A percentile compares a stretch with the other conserved stretches of the same genome.
phyloP scores from a whole-genome alignment of 2,888 invertebrate species.

The Xestia xanthographa region DNA sequence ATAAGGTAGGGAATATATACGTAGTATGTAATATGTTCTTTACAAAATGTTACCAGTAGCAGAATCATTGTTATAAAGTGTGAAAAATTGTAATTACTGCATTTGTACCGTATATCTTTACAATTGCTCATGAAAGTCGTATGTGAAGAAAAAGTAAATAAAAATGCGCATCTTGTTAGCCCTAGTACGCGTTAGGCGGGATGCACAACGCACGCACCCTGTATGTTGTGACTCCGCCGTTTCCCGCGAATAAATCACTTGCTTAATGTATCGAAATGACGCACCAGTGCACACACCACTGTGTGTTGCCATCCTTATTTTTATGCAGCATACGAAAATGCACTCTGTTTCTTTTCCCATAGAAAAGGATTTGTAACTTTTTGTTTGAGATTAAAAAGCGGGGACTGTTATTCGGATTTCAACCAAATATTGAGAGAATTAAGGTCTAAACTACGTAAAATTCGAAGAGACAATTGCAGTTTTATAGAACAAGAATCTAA shows the following conservation, averaged over 20 bases:
- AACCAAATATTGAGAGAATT: background rate
- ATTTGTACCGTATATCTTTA: slow-evolving; percentile 22
- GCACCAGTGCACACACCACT: slow-evolving; percentile 74
- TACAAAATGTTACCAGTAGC: slow-evolving; percentile 5
- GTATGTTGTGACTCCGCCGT: slow-evolving; percentile 87
- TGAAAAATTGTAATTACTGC: slow-evolving; percentile 31
- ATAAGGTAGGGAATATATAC: background rate
- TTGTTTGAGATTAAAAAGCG: background rate
- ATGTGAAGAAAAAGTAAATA: slow-evolving; percentile 36
- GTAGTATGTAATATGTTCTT: background rate
- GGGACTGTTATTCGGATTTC: slow-evolving; percentile 8
- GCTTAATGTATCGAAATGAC: slow-evolving; percentile 89
- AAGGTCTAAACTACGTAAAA: slow-evolving; percentile 55
- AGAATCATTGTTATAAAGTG: slow-evolving; percentile 32
- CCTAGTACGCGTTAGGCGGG: slow-evolving; percentile 69
- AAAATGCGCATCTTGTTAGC: slow-evolving; percentile 66
- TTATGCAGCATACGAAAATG: slow-evolving; percentile 51
- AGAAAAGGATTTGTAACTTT: slow-evolving; percentile 44
- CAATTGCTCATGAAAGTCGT: slow-evolving; percentile 37
- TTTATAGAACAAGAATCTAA: slow-evolving; percentile 73
- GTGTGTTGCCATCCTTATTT: slow-evolving; percentile 78
- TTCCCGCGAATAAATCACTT: slow-evolving; percentile 89
- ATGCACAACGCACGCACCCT: slow-evolving; percentile 74
- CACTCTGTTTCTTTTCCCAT: slow-evolving; percentile 40
- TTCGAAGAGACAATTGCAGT: slow-evolving; percentile 71